Percentiles rank a stretch among this genome's conserved stretches.
Evolutionary conservation across 1,140 invertebrate genomes (phyloP).

Genomic region (Drosophila tropicalis): DNA sequence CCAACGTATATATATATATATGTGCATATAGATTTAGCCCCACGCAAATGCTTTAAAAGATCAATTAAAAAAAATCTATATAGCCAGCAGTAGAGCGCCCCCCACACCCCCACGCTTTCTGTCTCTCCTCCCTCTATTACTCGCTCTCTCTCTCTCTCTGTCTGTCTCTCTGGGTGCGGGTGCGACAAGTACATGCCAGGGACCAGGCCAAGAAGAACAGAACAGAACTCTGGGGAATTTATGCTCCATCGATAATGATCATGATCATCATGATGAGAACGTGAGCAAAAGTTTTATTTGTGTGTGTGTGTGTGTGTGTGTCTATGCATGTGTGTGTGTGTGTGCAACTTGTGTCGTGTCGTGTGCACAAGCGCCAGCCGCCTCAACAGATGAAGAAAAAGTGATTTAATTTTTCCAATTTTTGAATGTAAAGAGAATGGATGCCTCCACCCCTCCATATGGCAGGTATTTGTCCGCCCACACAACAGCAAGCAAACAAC

Average conservation of each 20-base stretch:
- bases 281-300: conserved; percentile 27
- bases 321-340: conserved; percentile 27
- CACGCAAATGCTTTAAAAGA: conserved; percentile 36
- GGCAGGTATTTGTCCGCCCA: conserved; percentile 60
- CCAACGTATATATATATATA: conserved; percentile 23
- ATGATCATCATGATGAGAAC: conserved; percentile 36
- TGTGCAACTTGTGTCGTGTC: conserved; percentile 63
- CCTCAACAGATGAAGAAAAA: conserved; percentile 45
- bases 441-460: conserved; percentile 16
- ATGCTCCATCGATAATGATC: conserved; percentile 41
- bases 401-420: conserved; percentile 41
- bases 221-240: conserved; percentile 22
- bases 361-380: conserved; percentile 72
- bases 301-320: conserved; percentile 31
- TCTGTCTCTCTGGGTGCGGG: conserved; percentile 9
- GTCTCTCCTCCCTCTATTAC: not conserved
- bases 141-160: not conserved
- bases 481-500: conserved; percentile 3
- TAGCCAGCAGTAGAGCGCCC: conserved; percentile 6
- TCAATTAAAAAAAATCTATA: conserved; percentile 46
- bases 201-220: conserved; percentile 21
- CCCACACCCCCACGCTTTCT: not conserved
- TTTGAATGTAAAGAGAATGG: conserved; percentile 30
- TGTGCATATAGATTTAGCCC: conserved; percentile 39
- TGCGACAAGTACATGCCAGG: conserved; percentile 40